A percentile compares a stretch with the other conserved stretches of the same genome.
phyloP scores from a whole-genome alignment of 2,888 invertebrate genomes.

The Chrysolina haemoptera region DNA sequence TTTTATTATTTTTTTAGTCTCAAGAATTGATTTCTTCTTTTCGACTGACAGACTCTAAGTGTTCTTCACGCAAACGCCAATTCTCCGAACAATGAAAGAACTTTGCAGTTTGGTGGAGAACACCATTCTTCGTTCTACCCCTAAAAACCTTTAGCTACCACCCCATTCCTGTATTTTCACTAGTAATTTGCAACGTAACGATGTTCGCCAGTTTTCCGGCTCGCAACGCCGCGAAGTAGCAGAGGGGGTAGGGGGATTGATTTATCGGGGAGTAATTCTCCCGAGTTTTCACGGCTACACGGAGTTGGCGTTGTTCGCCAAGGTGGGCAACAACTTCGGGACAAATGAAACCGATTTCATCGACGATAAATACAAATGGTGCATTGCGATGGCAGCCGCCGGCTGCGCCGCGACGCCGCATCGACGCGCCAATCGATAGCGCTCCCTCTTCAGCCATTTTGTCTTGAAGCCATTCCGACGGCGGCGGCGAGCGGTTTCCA shows the following conservation, averaged over 20 bases:
- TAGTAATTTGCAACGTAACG: neutral
- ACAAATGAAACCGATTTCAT: slow-evolving; percentile 67
- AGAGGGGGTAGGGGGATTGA: neutral
- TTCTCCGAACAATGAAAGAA: too few species aligned
- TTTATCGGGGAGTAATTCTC: slow-evolving; percentile 21
- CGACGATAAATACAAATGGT: slow-evolving; percentile 69
- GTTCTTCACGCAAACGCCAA: too few species aligned
- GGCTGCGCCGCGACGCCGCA: slow-evolving; percentile 67
- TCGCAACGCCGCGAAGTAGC: neutral
- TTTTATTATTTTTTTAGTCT: too few species aligned
- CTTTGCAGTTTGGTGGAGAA: too few species aligned
- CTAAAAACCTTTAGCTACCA: neutral
- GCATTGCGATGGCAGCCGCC: slow-evolving; percentile 67
- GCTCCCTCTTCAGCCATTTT: slow-evolving; percentile 70
- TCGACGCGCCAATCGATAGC: slow-evolving; percentile 69
- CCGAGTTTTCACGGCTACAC: slow-evolving; percentile 19
- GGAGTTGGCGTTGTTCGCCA: slow-evolving; percentile 19
- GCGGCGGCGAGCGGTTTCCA: slow-evolving; percentile 55
- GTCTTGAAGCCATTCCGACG: slow-evolving; percentile 66
- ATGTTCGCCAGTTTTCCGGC: neutral
- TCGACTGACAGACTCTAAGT: too few species aligned
- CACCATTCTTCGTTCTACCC: neutral
- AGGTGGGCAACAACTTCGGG: slow-evolving; percentile 46
- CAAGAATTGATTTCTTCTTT: too few species aligned
- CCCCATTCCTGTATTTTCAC: neutral